These are phyloP conservation scores for Eudyptes chrysolophus DNA, from an alignment of 2,113 vertebrate genomes.

Conservation along the genomic window DNA sequence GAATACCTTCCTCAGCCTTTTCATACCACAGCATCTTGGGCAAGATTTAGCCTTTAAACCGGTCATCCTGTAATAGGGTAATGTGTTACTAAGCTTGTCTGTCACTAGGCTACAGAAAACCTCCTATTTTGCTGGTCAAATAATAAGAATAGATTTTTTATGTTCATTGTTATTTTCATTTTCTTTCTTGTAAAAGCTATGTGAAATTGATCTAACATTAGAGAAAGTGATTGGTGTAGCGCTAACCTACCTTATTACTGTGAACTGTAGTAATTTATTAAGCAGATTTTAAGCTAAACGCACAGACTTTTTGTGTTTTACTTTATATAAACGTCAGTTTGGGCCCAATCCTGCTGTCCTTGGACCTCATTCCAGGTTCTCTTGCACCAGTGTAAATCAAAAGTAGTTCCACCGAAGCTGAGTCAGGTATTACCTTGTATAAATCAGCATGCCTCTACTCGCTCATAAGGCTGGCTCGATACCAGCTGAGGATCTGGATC, in stretches of 20 bases:
- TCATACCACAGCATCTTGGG: neutral
- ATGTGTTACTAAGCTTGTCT: neutral
- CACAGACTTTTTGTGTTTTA: neutral
- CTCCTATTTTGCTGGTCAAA: neutral
- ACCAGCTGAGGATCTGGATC: neutral
- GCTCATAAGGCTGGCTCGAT: accelerated
- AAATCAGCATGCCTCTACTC: neutral
- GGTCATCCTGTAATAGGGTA: neutral
- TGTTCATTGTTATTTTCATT: neutral
- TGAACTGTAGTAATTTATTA: neutral
- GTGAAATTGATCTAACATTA: neutral
- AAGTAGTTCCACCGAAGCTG: neutral
- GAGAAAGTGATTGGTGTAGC: neutral
- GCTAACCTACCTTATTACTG: neutral
- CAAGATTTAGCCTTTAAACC: conserved; percentile 30
- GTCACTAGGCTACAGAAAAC: neutral
- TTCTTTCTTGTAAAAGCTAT: neutral
- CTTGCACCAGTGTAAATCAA: neutral
- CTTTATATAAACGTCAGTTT: neutral
- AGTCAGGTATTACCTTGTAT: neutral
- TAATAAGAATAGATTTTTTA: neutral
- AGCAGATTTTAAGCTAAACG: neutral
- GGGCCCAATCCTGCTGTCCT: neutral
- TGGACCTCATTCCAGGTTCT: neutral
- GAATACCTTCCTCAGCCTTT: neutral